Evolutionary conservation across 2,888 invertebrate genomes (phyloP), one percentile per base, ranked within the genome.

Genomic region (Gari tellinella): DNA sequence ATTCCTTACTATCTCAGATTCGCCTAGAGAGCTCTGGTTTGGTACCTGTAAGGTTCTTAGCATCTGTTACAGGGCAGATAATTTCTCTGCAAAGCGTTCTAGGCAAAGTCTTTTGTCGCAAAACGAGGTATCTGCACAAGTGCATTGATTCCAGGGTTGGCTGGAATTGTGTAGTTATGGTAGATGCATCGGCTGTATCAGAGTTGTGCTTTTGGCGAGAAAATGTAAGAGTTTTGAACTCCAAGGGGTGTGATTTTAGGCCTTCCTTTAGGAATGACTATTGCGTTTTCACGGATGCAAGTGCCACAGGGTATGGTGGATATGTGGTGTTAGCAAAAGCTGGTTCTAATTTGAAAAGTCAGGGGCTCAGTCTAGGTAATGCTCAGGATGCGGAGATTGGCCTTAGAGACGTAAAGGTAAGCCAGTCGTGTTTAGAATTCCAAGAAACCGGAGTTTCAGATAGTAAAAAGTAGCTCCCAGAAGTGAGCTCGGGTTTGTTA

Each of bases 21-120:
- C n/a, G n/a, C n/a, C n/a, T n/a, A n/a, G n/a, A n/a, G n/a, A n/a
- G n/a, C n/a, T n/a, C n/a, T n/a, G n/a, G n/a, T n/a, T n/a, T n/a
- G n/a, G 10, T 49, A 21, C 49, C 31, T 31, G 25, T 26, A 5
- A 3, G 51, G 15, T 51, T 26, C 2, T 21, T 51, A 12, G 51
- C 51, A 14, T 51, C 51, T 8, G 51, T 51, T 12, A 37, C n/a
- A n/a, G 52, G 37, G n/a, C 26, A 52, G 17, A 52, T 52, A 17
- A 31, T 52, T 2, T 52, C 52, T 12, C 37, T 51, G 31, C 51
- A 51, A 26, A 51, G 31, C 17, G 31, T 26, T 15, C 5, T 51
- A 14, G 51, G 51, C 3, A 51, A 51, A 51, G 31, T 3, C n/a
- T 26, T 51, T 25, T 31, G 51, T 26, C 17, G 26, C 12, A 14